Base-by-base conservation (phyloP, 2,888 invertebrate genomes). In the Macaria liturata region DNA sequence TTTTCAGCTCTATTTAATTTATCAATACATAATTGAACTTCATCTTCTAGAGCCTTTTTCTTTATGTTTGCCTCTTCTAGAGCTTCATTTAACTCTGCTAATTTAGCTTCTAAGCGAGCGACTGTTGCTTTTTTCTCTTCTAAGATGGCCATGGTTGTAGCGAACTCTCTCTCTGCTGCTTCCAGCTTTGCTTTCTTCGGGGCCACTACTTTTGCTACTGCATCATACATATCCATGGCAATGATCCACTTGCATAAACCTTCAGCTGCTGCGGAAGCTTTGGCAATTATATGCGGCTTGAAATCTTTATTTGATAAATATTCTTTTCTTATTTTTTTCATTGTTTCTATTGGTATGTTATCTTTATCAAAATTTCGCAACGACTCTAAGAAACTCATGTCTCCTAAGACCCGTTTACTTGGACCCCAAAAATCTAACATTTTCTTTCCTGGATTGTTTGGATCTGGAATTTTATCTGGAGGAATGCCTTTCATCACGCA, bases 241-340 rank as follows among this genome's bases (percentile, higher is more conserved):
- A 96, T 94, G 51, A 98, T 96, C 98, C 98, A 98, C 79, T 96
- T 96, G 80, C 97, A 97, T 44, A 97, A 90, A 52, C 98, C 98
- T 89, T 98, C 98, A 31, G 98, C 98, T 3, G 99, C 99, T 65
- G 97, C 95, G 0, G 98, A 98, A 0, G 98, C 98, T 84, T 97
- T 97, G 9, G 96, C 96, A 54, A 97, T 95, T 55, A 96, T 93
- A 59, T 93, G 91, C 1, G 97, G 97, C 69, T 96, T 95, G 79
- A 97, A 97, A 72, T 96, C 95, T 74, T 95, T 94, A 77, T 97
- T 93, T 0, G 94, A 93, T 39, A 96, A 84, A 81, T 95, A 97
- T 72, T 96, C 96, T 76, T 95, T 95, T 65, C 96, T 89, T 66
- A 96, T 95, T 83, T 95, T 95, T 69, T 93, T 91, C 94, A 97